Evolutionary conservation across 2,113 vertebrate genomes (phyloP).

Genomic region (Callipepla californica): DNA sequence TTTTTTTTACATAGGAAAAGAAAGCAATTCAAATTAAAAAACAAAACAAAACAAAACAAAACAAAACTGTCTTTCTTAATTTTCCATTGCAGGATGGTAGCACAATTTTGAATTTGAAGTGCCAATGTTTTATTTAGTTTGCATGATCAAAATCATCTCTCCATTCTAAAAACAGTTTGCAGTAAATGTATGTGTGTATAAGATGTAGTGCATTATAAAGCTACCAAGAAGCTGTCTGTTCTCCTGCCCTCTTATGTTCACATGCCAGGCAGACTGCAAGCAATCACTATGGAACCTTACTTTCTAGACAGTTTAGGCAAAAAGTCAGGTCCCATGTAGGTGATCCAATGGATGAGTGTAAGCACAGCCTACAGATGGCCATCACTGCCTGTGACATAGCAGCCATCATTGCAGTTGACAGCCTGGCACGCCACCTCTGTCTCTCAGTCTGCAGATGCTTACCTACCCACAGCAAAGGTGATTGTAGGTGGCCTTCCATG

Average conservation of each 20-base stretch:
- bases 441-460: not conserved
- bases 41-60: too few species aligned
- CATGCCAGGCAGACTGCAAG: not conserved
- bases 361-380: not conserved
- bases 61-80: not conserved
- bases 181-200: not conserved
- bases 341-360: not conserved
- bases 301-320: not conserved
- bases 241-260: not conserved
- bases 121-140: not conserved
- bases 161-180: not conserved
- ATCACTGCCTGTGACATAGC: not conserved
- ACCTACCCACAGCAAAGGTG: not conserved
- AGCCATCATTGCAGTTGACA: not conserved
- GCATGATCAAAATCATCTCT: not conserved
- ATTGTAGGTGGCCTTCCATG: not conserved
- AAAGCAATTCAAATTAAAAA: constrained; percentile 1
- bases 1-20: not conserved
- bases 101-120: not conserved
- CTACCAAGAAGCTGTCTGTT: not conserved
- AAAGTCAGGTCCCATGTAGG: not conserved
- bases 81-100: not conserved
- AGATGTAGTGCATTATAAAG: not conserved
- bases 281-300: not conserved
- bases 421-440: not conserved